Base-by-base conservation (phyloP, 2,888 invertebrate species). In the Zhengitettix transpicula region DNA sequence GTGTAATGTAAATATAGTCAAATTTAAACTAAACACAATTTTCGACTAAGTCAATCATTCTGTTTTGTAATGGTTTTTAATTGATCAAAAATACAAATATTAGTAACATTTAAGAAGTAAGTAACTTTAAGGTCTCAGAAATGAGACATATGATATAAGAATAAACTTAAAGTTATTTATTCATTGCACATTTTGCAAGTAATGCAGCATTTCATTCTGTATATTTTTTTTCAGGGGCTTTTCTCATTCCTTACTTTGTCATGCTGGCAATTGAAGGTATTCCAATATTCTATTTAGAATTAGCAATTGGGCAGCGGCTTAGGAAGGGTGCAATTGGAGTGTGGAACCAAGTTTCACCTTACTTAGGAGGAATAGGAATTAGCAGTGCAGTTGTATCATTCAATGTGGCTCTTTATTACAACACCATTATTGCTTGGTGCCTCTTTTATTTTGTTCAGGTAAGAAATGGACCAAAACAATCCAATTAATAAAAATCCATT, bases 371-470 rank as follows among this genome's bases (percentile, higher is more conserved):
- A 14, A 92, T 93, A 61, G 93, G 96, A 17, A 85, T 96, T 66
- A 93, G 95, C 69, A 92, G 92, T 60, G 95, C 95, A 1, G 89
- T 97, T 64, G 96, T 97, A 42, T 95, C 95, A 1, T 96, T 94
- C 75, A 91, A 95, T 71, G 95, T 97, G 64, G 95, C 94, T 12
- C 79, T 97, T 65, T 97, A 97, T 74, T 97, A 97, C 75, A 97
- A 97, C 75, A 95, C 95, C 62, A 96, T 97, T 68, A 95, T 97
- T 66, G 95, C 95, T 62, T 97, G 97, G 97, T 95, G 95, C 72
- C 80, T 96, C 70, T 94, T 93, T 74, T 96, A 95, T 75, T 87
- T 95, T 71, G 86, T 89, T 66, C 89, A 90, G 73, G 79, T 74
- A 67, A 70, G 67, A 28, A 28, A 28, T 28, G 28, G 28, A 5